Base-by-base conservation (phyloP, 2,888 invertebrate species). In the Mantis religiosa region DNA sequence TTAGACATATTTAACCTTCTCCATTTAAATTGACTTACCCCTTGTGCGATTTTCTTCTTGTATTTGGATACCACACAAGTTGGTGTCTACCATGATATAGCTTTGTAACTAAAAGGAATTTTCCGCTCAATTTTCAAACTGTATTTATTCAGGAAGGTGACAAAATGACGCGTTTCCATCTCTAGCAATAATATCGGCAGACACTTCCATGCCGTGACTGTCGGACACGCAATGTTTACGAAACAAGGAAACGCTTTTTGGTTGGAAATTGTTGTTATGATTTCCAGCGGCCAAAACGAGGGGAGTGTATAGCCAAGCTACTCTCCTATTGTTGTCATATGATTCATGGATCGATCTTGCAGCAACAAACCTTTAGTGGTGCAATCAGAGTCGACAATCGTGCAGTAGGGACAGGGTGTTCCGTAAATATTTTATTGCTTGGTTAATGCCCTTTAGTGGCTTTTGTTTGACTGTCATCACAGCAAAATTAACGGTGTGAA, bases 201-300 rank as follows among this genome's bases (percentile, higher is more conserved):
- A 71, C 54, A 54, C 54, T 71, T 71, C 20, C 20, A 6, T 20
- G 25, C 54, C 54, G 54, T 71, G 54, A 20, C 54, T 71, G 54
- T 71, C 27, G 12, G 81, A 20, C 86, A 86, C 86, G 86, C 86
- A 86, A 86, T 86, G 86, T 86, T 86, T 86, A 71, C 81, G 25
- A 82, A 82, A 87, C 87, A 87, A 82, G 87, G 87, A 87, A 87
- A 87, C 82, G 87, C 87, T 87, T 87, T 87, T 87, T 87, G 87
- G 82, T 82, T 25, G 86, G 87, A 82, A 30, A 71, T 71, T 71
- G 4, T 71, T 71, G 54, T 71, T 71, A 71, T 71, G 54, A 71
- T 71, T 71, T 71, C 54, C 54, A 71, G 54, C 54, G 54, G 54
- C 54, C 54, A 71, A 71, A 71, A 71, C 54, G 54, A 71, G 54